Evolutionary conservation across 1,140 invertebrate species (phyloP), one percentile per base, ranked within the genome.

Genomic region (Streblospio benedicti): DNA sequence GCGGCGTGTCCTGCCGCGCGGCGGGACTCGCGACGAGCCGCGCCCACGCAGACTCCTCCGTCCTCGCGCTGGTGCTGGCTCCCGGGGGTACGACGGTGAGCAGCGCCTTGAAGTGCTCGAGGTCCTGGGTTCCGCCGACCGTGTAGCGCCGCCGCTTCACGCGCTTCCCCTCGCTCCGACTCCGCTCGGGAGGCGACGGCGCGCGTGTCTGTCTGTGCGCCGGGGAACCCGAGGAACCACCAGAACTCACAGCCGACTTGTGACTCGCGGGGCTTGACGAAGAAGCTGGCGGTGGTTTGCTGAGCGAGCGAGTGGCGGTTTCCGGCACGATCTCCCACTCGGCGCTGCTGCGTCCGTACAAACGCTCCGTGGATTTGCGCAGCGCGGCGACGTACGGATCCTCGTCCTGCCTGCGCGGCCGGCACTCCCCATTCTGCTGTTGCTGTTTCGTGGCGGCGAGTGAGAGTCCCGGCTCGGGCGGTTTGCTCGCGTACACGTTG

Each of bases 71-170:
- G 0, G 23, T 14, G n/a, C 43, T 49, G n/a, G 27, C 32, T 9
- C 30, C 27, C 1, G 32, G 54, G 82, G 82, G 33, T 31, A 60
- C 61, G 12, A 69, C 51, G 28, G 59, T 58, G 81, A 67, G 81
- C 80, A 85, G 52, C 76, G 81, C 50, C 30, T 67, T 67, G 33
- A 86, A 79, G 65, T 86, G 85, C 67, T 86, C 85, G 30, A 86
- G 88, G 72, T 93, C 90, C 71, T 90, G 88, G 0, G 87, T 89
- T 18, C 91, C 90, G 31, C 90, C 90, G 0, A 94, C 90, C 1
- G 91, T 94, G 76, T 93, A 91, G n/a, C 91, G 80, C 14, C 91
- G 80, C 43, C 68, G 59, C 31, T 56, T 33, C 27, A 51, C 30
- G 6, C 49, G 27, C 18, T 51, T 49, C 89, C 35, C 86, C 87